Evolutionary conservation across 2,888 invertebrate genomes (phyloP).

Genomic region (Lepidocyrtinus sp.): DNA sequence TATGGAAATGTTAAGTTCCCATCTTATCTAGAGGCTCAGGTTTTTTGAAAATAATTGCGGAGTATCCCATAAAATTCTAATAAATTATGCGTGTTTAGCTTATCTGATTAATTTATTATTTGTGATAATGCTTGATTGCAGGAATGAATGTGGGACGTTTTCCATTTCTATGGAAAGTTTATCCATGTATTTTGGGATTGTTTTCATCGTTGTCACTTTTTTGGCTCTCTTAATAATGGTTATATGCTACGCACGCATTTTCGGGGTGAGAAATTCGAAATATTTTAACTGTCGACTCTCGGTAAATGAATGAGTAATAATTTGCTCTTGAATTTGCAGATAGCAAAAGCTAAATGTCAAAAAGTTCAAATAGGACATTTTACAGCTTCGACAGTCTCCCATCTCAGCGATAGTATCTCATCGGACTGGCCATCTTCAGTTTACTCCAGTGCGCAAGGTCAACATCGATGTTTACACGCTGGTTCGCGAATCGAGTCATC

Average conservation of each 20-base stretch:
- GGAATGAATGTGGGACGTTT: slow-evolving; percentile 57
- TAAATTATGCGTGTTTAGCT: no score
- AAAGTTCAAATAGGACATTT: slow-evolving; percentile 70
- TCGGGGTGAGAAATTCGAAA: slow-evolving; percentile 60
- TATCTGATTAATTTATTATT: no score
- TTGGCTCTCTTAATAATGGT: slow-evolving; percentile 66
- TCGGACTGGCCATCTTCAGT: slow-evolving; percentile 70
- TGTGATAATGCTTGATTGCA: slow-evolving; percentile 22
- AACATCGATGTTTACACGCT: slow-evolving; percentile 58
- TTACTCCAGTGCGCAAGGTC: slow-evolving; percentile 66
- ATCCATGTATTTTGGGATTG: slow-evolving; percentile 65
- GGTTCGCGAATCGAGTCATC: slow-evolving; percentile 63
- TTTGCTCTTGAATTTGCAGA: slow-evolving; percentile 57
- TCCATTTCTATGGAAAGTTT: slow-evolving; percentile 63
- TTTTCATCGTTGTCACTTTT: slow-evolving; percentile 64
- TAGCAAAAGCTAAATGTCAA: slow-evolving; percentile 70
- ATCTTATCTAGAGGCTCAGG: no score
- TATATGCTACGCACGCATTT: slow-evolving; percentile 68
- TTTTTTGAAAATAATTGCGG: no score
- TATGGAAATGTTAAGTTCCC: no score
- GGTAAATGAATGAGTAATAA: slow-evolving; percentile 18
- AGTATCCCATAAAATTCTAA: no score
- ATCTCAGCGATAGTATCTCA: no score
- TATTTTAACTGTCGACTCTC: slow-evolving; percentile 5
- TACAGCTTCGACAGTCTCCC: slow-evolving; percentile 62